Percentiles rank a stretch among this genome's conserved stretches.
Evolutionary conservation across 2,113 vertebrate genomes (phyloP).

Genomic region (Cavia porcellus): DNA sequence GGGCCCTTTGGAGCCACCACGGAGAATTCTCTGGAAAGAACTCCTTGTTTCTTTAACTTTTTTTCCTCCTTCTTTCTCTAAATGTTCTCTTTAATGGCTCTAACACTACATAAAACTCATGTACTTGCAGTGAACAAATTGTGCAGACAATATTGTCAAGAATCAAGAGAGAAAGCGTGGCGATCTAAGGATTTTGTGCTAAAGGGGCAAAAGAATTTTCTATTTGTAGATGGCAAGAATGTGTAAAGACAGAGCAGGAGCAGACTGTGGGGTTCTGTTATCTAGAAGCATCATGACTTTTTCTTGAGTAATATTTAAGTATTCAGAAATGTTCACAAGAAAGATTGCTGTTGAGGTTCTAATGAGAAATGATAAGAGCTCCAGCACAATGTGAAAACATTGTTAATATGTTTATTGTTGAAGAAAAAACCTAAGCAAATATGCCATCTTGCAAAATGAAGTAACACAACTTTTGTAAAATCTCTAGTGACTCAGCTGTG

Average conservation of each 20-base stretch:
- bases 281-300: background rate
- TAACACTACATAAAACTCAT: conserved; percentile 76
- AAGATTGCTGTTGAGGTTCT: background rate
- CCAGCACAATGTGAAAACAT: background rate
- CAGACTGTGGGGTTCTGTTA: too few relatives aligned
- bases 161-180: background rate
- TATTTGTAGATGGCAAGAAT: background rate
- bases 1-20: conserved; percentile 81
- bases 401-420: accelerated
- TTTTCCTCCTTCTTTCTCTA: background rate
- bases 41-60: conserved; percentile 76
- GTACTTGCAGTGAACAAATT: conserved; percentile 12
- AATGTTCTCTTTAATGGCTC: conserved; percentile 73
- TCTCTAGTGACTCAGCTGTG: background rate
- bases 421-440: background rate
- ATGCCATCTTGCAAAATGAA: background rate
- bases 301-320: background rate
- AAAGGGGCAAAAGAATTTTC: background rate
- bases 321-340: background rate
- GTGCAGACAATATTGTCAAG: conserved; percentile 35
- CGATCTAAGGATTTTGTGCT: background rate
- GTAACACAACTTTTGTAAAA: background rate
- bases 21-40: conserved; percentile 81
- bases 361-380: background rate
- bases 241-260: background rate